Base-by-base conservation (phyloP, 2,797 vertebrate genomes). In the Labroides dimidiatus region DNA sequence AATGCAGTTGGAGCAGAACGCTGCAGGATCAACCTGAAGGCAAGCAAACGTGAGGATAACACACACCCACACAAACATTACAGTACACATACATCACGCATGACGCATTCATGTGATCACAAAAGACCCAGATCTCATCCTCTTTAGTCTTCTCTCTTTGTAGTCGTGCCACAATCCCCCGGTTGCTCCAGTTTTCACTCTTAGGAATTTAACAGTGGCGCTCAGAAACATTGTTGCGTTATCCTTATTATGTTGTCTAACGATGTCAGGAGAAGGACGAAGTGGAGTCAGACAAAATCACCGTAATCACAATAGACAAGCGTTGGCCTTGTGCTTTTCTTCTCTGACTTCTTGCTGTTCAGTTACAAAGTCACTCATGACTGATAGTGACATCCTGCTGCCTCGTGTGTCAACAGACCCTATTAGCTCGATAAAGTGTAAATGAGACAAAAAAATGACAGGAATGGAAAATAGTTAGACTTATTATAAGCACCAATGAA, bases 1-100 rank as follows among this genome's bases (percentile, higher is more conserved):
- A 98, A 97, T 70, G 89, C 91, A 0, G 96, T 96, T 27, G 97
- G 97, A 21, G 89, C 87, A 15, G 89, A 93, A 1, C 86, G 70
- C 36, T 98, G 97, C 59, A 88, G 89, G 67, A 77, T 93, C 77
- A 69, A 81, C 61, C 84, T 94, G 83, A 84, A 72, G 68, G 90
- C 87, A 0, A 72, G 74, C 60, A 93, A 71, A 73, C 78, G 93
- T 94, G 77, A 91, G 92, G 64, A 12, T 30, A 75, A 33, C 10
- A 10, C 50, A 49, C 52, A 6, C 44, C 27, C 42, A 24, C 20
- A 51, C 50, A 41, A 16, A 43, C 14, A 13, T 11, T 14, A 2
- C 30, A 16, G 44, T 50, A 43, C 30, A 52, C 60, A 72, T 30
- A 43, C 33, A 50, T 41, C 43, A 30, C 12, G 2, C 51, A 27